Conservation (phyloP, 53 echinoderm and acorn worm genomes). For the Patiria pectinifera region DNA sequence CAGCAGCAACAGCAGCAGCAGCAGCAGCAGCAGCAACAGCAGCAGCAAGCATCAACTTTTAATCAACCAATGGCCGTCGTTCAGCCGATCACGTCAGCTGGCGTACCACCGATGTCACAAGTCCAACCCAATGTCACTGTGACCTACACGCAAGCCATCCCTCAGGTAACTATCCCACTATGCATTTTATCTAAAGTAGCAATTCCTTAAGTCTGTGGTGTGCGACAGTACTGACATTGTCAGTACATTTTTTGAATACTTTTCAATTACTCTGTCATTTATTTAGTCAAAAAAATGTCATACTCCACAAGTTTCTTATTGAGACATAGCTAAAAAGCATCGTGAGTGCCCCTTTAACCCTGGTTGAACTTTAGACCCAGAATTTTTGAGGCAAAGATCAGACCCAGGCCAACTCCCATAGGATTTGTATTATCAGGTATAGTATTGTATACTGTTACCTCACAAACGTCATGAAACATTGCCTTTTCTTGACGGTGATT, state of each 20-base stretch:
- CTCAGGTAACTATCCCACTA: slow-evolving; percentile 39
- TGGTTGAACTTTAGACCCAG: too few relatives aligned
- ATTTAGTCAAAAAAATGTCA: too few relatives aligned
- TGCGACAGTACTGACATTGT: too few relatives aligned
- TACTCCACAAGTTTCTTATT: too few relatives aligned
- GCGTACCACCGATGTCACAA: slow-evolving; percentile 15
- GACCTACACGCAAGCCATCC: slow-evolving; percentile 67
- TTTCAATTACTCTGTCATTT: too few relatives aligned
- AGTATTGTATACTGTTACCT: too few relatives aligned
- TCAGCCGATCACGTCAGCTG: background rate
- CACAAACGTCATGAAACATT: background rate
- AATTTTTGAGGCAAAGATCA: too few relatives aligned
- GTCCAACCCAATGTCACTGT: slow-evolving; percentile 91
- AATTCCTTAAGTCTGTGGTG: background rate
- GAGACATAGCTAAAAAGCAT: too few relatives aligned
- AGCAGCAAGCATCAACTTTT: slow-evolving; percentile 42
- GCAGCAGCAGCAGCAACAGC: slow-evolving; percentile 76
- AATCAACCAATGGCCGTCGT: background rate
- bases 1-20: slow-evolving; percentile 78
- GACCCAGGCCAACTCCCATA: too few relatives aligned
- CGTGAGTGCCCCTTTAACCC: too few relatives aligned
- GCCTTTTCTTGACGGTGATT: background rate
- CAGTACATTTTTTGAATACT: too few relatives aligned
- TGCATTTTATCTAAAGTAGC: background rate
- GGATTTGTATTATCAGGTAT: too few relatives aligned